Evolutionary conservation across 2,888 invertebrate genomes (phyloP), one percentile per base, ranked within the genome.

Genomic region (Heliconius cydno): DNA sequence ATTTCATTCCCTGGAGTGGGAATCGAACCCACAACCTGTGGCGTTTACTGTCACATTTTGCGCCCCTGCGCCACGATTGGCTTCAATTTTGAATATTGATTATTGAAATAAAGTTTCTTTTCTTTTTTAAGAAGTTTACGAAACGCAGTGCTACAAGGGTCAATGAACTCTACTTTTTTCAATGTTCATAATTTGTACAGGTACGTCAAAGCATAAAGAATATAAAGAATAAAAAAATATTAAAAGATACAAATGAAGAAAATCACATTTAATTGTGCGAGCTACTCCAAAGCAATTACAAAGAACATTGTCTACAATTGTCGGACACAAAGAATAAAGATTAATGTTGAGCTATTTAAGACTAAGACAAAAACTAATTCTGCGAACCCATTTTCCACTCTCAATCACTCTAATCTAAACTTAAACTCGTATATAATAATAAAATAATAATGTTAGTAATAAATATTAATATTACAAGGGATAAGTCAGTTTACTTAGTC

Each of bases 301-400:
- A 34, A 34, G 82, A 80, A 82, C 82, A 82, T 86, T 85, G 82
- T 82, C 79, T 80, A 84, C 38, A 13, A 68, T 34, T 67, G 67
- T 80, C 67, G 79, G 72, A 71, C 41, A 41, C 38, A 68, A 68
- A 83, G 76, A 78, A 87, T 85, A 82, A 85, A 87, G 85, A 87
- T 84, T 84, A 85, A 87, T 81, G 84, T 82, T 76, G 74, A 82
- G 79, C 80, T 81, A 83, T 83, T 82, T 80, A 81, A 84, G 83
- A 84, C 84, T 81, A 83, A 84, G 85, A 85, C 79, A 81, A 76
- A 74, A 77, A 81, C 83, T 70, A 76, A 84, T 85, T 84, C 85
- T 82, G 80, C 71, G 80, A 84, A 85, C 77, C 74, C 77, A 77
- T 76, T 81, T 84, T 85, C 83, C 83, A 12, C 84, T 84, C 82